Conservation (phyloP, 92 coral and sea anemone genomes). For the Paramuricea clavata region DNA sequence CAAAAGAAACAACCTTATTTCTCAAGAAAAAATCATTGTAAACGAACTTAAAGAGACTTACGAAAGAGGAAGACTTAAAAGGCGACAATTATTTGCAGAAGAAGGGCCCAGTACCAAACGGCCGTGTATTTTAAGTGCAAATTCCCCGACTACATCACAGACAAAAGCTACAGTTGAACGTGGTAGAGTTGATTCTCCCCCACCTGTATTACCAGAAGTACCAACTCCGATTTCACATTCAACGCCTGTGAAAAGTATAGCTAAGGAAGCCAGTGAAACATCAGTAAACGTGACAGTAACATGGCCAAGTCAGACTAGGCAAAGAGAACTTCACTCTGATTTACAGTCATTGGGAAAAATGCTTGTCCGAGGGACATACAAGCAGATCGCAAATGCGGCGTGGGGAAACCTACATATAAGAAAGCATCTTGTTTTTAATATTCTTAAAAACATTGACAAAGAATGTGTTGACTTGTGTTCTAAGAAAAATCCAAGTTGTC, state of each 20-base stretch:
- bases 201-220: neutral
- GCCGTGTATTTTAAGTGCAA: neutral
- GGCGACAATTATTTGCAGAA: neutral
- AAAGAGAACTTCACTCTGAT: conserved; percentile 64
- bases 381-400: conserved; percentile 69
- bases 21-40: conserved; percentile 22
- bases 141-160: neutral
- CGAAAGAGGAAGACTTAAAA: neutral
- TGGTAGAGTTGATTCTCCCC: neutral
- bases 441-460: conserved; percentile 62
- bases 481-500: conserved; percentile 70
- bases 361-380: too few species aligned
- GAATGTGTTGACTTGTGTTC: conserved; percentile 67
- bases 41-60: conserved; percentile 27
- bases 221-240: neutral
- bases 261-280: neutral
- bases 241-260: neutral
- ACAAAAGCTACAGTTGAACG: neutral
- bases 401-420: conserved; percentile 57
- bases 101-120: neutral
- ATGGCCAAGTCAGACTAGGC: conserved; percentile 59
- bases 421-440: conserved; percentile 55
- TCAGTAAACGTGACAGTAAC: conserved; percentile 44
- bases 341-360: conserved; percentile 69
- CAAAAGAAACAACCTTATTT: neutral